phyloP scores from a whole-genome alignment of 2,888 invertebrate genomes.

The Lomographa bimaculata region DNA sequence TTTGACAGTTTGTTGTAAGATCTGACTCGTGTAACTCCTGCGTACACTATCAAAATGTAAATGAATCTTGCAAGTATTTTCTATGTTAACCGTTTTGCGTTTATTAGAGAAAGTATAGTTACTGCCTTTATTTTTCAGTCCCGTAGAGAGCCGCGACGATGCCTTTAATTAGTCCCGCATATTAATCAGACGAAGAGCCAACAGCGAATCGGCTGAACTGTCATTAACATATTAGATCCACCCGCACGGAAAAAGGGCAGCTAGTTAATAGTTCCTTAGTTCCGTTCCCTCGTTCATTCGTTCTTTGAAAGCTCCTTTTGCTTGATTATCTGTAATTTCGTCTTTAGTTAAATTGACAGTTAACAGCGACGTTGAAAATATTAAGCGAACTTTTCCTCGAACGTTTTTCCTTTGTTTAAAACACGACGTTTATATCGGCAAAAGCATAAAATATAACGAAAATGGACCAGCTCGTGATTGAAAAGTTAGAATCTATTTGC shows the following conservation, averaged over 20 bases:
- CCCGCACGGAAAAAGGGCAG: slow-evolving; percentile 37
- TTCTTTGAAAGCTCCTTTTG: slow-evolving; percentile 26
- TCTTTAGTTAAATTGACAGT: slow-evolving; percentile 36
- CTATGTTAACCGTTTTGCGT: too few species aligned
- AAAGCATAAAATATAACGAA: slow-evolving; percentile 1
- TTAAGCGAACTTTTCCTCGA: slow-evolving; percentile 15
- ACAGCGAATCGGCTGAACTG: slow-evolving; percentile 45
- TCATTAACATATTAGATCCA: slow-evolving; percentile 53
- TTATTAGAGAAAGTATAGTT: too few species aligned
- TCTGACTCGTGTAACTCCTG: too few species aligned
- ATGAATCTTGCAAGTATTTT: too few species aligned
- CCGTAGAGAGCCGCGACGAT: slow-evolving; percentile 32
- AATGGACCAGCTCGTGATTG: not conserved
- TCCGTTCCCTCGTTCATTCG: slow-evolving; percentile 14
- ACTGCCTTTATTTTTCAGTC: slow-evolving; percentile 14
- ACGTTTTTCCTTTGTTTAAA: slow-evolving; percentile 6
- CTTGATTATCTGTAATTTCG: slow-evolving; percentile 35
- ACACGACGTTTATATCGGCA: not conserved
- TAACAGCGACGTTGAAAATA: slow-evolving; percentile 24
- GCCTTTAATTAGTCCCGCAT: slow-evolving; percentile 56
- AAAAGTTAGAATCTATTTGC: slow-evolving; percentile 10
- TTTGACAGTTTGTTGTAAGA: too few species aligned
- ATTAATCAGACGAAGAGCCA: slow-evolving; percentile 50
- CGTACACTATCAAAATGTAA: too few species aligned
- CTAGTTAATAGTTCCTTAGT: slow-evolving; percentile 24